Conservation (phyloP, 1,140 invertebrate species). For the Elymnias hypermnestra region DNA sequence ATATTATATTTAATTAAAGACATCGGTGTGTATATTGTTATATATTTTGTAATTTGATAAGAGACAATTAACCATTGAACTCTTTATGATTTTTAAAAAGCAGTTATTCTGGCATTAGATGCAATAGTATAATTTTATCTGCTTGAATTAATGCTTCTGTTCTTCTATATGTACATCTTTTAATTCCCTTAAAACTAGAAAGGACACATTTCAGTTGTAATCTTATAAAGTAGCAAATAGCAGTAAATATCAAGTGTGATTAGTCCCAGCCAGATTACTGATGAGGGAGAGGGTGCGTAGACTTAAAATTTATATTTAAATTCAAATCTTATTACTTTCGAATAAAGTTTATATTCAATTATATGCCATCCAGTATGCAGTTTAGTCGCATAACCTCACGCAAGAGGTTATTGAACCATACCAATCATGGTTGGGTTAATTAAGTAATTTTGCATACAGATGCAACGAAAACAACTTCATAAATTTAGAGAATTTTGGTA, state of each 20-base stretch:
- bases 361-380: constrained; percentile 8
- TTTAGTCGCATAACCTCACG: constrained; percentile 30
- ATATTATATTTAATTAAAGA: no score
- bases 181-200: no score
- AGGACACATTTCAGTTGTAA: constrained; percentile 35
- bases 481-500: no score
- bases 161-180: no score
- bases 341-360: constrained; percentile 10
- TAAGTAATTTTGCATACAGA: neutral
- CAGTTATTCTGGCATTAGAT: no score
- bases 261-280: constrained; percentile 59
- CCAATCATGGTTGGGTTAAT: constrained; percentile 2
- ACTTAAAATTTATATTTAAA: constrained; percentile 15
- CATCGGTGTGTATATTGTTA: no score
- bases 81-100: no score
- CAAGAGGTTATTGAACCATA: constrained; percentile 39
- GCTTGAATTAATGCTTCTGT: no score
- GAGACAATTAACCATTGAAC: no score
- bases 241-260: constrained; percentile 50
- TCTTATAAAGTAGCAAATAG: constrained; percentile 37
- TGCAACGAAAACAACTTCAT: no score
- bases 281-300: constrained; percentile 40
- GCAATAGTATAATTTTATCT: no score
- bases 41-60: no score
- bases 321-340: constrained; percentile 9